Base-by-base conservation (phyloP, 1,140 invertebrate species). In the Rhizoglyphus robini region DNA sequence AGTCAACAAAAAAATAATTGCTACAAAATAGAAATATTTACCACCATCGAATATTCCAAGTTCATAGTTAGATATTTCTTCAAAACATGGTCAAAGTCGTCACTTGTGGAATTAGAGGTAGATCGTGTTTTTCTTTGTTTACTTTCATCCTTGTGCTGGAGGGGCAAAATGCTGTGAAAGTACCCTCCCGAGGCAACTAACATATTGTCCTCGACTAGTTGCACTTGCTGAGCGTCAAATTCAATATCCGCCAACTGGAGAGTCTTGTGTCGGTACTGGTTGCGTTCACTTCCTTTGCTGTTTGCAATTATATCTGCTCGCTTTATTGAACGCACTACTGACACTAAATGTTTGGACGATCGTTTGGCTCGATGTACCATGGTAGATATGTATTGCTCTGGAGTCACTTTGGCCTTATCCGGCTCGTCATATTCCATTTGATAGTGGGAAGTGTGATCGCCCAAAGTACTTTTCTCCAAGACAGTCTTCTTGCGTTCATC, bases 11-110 rank as follows among this genome's bases (percentile, higher is more conserved):
- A 41, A 11, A 11, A 11, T 8, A 41, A 18, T 41, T 41, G 8
- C 18, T 41, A 41, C 18, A 41, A 11, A 41, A 41, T 41, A 41
- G 36, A 41, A 41, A 8, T 46, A 60, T 32, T 60, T 11, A 60
- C 58, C 58, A 60, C 58, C 58, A 60, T 60, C 36, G 58, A 60
- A 46, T 60, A 60, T 27, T 60, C 15, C 30, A 60, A 11, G 36
- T 46, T 60, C 13, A 60, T 15, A 23, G 15, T 29, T 13, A 60
- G 2, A 46, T 38, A 29, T 46, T 60, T n/a, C 13, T 27, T 15
- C n/a, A 60, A 23, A n/a, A 2, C 13, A n/a, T 34, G 15, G 36
- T 60, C 58, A 15, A 60, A 29, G 23, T 34, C 29, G 11, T 60
- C 15, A n/a, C n/a, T n/a, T n/a, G n/a, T n/a, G n/a, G n/a, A n/a